Base-by-base conservation (phyloP, 2,797 vertebrate genomes). In the Acanthurus tractus region DNA sequence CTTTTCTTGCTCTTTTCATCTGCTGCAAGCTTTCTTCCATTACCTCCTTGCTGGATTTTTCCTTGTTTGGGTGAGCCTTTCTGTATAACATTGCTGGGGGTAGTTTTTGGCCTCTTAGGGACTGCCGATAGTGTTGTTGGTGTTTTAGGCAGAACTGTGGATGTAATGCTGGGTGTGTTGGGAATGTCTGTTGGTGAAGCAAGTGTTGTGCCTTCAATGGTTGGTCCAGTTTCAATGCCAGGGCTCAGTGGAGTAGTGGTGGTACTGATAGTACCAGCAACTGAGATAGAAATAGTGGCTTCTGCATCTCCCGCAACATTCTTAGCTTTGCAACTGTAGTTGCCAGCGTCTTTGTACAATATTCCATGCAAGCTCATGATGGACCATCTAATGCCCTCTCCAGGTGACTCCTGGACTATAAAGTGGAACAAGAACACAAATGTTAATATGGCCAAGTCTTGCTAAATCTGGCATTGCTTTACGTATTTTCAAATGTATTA, bases 281-380 rank as follows among this genome's bases (percentile, higher is more conserved):
- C 92, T 0, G 93, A 96, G 70, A 99, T 68, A 0, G 94, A 96
- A 76, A 99, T 96, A 59, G 93, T 94, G 45, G 96, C 96, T 88
- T 96, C 95, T 11, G 96, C 94, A 8, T 85, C 91, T 14, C 98
- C 98, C 0, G 97, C 98, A 65, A 96, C 88, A 70, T 99, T 99
- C 88, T 96, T 99, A 40, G 97, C 98, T 83, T 95, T 97, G 86
- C 98, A 99, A 36, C 92, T 96, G 90, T 98, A 99, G 89, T 97
- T 93, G 11, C 98, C 98, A 1, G 97, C 96, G 0, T 99, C 97
- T 84, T 95, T 96, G 88, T 94, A 91, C 3, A 95, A 88, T 85
- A 99, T 95, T 63, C 95, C 96, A 12, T 96, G 94, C 88, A 99
- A 79, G 84, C 97, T 99, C 85, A 99, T 95, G 79, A 99, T 97